Percentiles rank a stretch among this genome's conserved stretches.
Evolutionary conservation across 1,140 invertebrate genomes (phyloP).

Genomic region (Trachymyrmex septentrionalis): DNA sequence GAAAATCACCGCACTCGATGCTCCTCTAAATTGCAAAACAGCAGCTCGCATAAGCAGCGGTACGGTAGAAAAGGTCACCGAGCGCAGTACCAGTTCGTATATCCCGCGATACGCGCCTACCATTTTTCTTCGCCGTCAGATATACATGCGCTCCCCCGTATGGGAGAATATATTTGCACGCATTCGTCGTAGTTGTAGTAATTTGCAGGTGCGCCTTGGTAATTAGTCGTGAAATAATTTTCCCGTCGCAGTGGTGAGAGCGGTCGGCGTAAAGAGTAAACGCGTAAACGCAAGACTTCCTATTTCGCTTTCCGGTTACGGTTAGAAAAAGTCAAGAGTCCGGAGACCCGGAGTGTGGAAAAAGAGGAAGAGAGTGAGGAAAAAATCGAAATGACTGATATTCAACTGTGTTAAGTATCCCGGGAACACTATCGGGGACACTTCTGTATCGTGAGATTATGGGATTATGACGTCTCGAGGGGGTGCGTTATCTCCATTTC

Average conservation of each 20-base stretch:
- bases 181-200: conserved; percentile 46
- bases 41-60: conserved; percentile 40
- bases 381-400: not conserved
- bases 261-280: not conserved
- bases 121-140: conserved; percentile 21
- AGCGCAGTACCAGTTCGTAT: conserved; percentile 27
- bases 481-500: conserved; percentile 35
- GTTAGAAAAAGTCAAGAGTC: conserved; percentile 3
- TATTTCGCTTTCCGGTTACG: not conserved
- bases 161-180: conserved; percentile 1
- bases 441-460: conserved; percentile 2
- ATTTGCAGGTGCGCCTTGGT: conserved; percentile 51
- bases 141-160: not conserved
- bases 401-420: not conserved
- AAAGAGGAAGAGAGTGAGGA: not conserved
- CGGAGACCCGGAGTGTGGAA: not conserved
- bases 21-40: conserved; percentile 64
- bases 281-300: not conserved
- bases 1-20: conserved; percentile 63
- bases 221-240: conserved; percentile 59
- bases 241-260: not conserved
- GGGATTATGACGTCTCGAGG: conserved; percentile 30
- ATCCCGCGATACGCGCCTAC: conserved; percentile 13
- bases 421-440: not conserved
- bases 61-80: not conserved